Evolutionary conservation across 2,797 vertebrate genomes (phyloP).

Genomic region (Todus mexicanus): DNA sequence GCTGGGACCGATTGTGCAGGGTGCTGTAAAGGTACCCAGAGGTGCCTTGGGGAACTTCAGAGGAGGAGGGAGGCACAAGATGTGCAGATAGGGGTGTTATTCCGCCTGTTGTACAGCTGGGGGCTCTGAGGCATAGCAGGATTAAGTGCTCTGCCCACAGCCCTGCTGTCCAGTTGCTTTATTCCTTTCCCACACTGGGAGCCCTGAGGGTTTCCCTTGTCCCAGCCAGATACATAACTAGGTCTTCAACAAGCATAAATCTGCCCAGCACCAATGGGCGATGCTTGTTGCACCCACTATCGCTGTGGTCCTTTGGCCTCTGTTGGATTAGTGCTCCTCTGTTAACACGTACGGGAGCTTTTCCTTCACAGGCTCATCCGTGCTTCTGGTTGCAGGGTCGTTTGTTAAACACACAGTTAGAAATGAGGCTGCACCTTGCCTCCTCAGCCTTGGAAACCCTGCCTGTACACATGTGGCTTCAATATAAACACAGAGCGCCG

Average conservation of each 20-base stretch:
- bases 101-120: background rate
- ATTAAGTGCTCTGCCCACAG: background rate
- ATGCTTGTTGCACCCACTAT: background rate
- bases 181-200: background rate
- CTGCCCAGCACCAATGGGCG: background rate
- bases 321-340: background rate
- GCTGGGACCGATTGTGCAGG: accelerated
- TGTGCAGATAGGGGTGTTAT: background rate
- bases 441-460: background rate
- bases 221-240: background rate
- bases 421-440: background rate
- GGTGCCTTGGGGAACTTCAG: background rate
- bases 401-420: background rate
- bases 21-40: background rate
- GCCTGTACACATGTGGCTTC: background rate
- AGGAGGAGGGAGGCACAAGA: background rate
- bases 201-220: background rate
- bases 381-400: background rate
- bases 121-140: constrained; percentile 9
- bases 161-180: background rate
- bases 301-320: background rate
- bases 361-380: background rate
- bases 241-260: background rate
- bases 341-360: accelerated
- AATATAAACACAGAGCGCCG: background rate